Base-by-base conservation (phyloP, 2,888 invertebrate genomes). In the Erebia aethiops region DNA sequence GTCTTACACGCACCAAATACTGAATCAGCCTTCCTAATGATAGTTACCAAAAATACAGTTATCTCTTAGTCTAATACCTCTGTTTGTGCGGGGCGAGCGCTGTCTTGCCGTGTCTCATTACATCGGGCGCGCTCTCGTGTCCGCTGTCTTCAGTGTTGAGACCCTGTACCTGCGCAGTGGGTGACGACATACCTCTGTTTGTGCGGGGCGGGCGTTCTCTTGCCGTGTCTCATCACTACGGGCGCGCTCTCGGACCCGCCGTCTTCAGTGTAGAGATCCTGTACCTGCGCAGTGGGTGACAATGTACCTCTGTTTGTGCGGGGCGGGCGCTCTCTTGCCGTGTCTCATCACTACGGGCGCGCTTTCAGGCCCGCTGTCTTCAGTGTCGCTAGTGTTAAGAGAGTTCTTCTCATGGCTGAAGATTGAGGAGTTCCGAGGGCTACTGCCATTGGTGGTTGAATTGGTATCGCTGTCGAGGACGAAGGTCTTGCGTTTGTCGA, bases 381-480 rank as follows among this genome's bases (percentile, higher is more conserved):
- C 93, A 3, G 91, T 91, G 65, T 92, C 92, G 0, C 89, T 89
- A 0, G 88, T 87, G 0, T 87, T 87, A 70, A 89, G 70, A 0
- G 87, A 87, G 13, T 78, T 77, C 75, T 87, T 90, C 76, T 91
- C 92, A 61, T 91, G 91, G 54, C 92, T 92, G 76, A 90, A 93
- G 71, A 92, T 89, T 0, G 92, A 92, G 1, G 93, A 92, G 68
- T 90, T 93, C 73, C 93, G 81, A 0, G 93, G 92, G 78, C 92
- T 92, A 70, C 92, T 91, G 0, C 92, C 93, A 70, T 92, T 93
- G 0, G 93, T 93, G 0, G 93, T 93, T 0, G 93, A 93, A 73
- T 90, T 91, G 0, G 92, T 92, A 69, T 93, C 93, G 62, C 91
- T 91, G 78, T 93, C 93, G 2, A 93, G 79, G n/a, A 93, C 88